These are phyloP conservation scores for Idaea dimidiata DNA, from an alignment of 2,888 invertebrate species.

Conservation along the genomic window DNA sequence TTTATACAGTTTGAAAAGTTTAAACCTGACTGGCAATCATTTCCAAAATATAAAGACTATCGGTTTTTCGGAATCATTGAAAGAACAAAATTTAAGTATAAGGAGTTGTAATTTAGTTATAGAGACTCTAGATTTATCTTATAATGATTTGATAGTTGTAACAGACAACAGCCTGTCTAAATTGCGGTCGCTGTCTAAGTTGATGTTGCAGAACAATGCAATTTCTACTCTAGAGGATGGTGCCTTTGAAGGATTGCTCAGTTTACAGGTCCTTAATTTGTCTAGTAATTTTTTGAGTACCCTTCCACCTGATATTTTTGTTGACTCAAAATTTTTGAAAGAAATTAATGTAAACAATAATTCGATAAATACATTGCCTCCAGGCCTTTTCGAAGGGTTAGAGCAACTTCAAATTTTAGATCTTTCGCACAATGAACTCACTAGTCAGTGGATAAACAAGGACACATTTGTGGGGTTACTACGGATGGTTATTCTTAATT, in stretches of 20 bases:
- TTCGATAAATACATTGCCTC: conserved; percentile 86
- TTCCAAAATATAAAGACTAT: conserved; percentile 88
- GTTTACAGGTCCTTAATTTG: conserved; percentile 86
- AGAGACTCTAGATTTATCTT: conserved; percentile 86
- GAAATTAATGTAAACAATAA: conserved; percentile 89
- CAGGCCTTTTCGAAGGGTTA: conserved; percentile 85
- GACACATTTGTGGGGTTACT: conserved; percentile 87
- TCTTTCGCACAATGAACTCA: conserved; percentile 85
- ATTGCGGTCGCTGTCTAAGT: conserved; percentile 83
- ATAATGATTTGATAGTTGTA: conserved; percentile 86
- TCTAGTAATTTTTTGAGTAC: conserved; percentile 89
- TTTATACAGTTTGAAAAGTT: conserved; percentile 83
- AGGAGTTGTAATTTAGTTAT: conserved; percentile 85
- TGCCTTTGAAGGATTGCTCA: conserved; percentile 85
- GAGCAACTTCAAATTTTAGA: conserved; percentile 87
- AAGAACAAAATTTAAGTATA: conserved; percentile 78
- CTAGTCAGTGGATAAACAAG: conserved; percentile 87
- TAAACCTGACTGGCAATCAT: conserved; percentile 89
- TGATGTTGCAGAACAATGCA: conserved; percentile 88
- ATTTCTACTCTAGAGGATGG: conserved; percentile 87
- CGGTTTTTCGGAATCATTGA: conserved; percentile 86
- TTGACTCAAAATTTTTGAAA: conserved; percentile 83
- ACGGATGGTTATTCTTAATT: conserved; percentile 86
- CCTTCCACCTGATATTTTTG: conserved; percentile 87
- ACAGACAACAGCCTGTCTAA: conserved; percentile 86